Percentiles rank a stretch among this genome's conserved stretches.
phyloP scores from a whole-genome alignment of 2,797 vertebrate species.

The Ptychobarbus kaznakovi region DNA sequence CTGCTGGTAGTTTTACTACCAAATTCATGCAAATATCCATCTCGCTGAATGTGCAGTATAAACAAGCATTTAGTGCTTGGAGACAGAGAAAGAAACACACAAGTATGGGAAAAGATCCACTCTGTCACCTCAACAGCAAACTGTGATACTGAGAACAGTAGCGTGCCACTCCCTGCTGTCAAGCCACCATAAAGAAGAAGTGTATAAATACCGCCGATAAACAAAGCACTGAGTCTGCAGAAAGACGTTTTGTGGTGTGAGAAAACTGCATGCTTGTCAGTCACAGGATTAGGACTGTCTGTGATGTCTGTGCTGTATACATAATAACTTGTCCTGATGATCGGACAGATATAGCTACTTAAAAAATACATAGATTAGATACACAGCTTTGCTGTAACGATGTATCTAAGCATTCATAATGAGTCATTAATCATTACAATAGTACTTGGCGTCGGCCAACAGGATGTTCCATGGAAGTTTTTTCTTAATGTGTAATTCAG shows the following conservation, averaged over 20 bases:
- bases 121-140: slow-evolving; percentile 37
- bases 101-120: slow-evolving; percentile 34
- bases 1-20: slow-evolving; percentile 50
- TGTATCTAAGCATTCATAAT: not conserved
- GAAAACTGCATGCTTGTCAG: slow-evolving; percentile 43
- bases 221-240: slow-evolving; percentile 59
- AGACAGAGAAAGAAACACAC: slow-evolving; percentile 6
- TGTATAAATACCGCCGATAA: slow-evolving; percentile 50
- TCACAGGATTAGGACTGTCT: slow-evolving; percentile 45
- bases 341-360: not conserved
- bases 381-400: not conserved
- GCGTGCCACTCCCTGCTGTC: slow-evolving; percentile 48
- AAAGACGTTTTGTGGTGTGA: slow-evolving; percentile 55
- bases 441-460: not conserved
- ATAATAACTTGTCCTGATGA: slow-evolving; percentile 33
- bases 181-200: slow-evolving; percentile 60
- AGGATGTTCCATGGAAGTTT: not conserved
- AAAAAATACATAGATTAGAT: too few relatives aligned
- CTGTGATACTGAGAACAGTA: slow-evolving; percentile 33
- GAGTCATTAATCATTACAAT: slow-evolving; percentile 10
- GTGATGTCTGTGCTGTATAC: slow-evolving; percentile 40
- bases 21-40: slow-evolving; percentile 61
- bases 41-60: slow-evolving; percentile 17
- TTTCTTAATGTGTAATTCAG: not conserved
- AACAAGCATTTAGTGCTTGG: slow-evolving; percentile 35